Evolutionary conservation across 2,888 invertebrate genomes (phyloP).

Genomic region (Morinoia aosen): DNA sequence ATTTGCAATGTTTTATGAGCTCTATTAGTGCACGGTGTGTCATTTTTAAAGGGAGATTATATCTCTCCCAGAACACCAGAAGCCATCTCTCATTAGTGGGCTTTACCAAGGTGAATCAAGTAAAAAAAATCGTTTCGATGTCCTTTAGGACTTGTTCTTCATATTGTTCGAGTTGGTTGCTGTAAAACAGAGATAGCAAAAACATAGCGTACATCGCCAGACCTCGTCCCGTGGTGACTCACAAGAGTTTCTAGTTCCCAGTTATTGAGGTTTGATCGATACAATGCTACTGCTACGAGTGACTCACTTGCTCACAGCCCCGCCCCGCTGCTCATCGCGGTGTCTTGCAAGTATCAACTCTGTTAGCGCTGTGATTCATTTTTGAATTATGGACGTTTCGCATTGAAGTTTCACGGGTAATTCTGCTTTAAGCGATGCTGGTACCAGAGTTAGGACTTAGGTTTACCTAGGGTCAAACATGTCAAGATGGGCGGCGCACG

Average conservation of each 20-base stretch:
- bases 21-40: background rate
- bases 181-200: background rate
- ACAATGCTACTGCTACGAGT: background rate
- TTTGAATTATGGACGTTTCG: background rate
- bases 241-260: background rate
- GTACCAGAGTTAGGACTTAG: no score
- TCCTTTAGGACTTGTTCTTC: background rate
- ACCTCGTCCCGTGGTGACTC: background rate
- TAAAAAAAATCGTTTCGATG: background rate
- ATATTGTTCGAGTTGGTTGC: background rate
- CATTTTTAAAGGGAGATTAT: background rate
- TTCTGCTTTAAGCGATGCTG: no score
- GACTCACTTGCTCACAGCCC: background rate
- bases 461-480: no score
- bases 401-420: background rate
- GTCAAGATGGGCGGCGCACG: background rate
- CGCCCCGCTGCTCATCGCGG: background rate
- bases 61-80: background rate
- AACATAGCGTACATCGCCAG: background rate
- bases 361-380: background rate
- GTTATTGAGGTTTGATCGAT: constrained; percentile 9
- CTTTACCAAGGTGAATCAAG: background rate
- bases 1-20: background rate
- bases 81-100: background rate
- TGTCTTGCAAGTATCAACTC: background rate